A percentile compares a stretch with the other conserved stretches of the same genome.
Conservation (phyloP, 2,888 invertebrate genomes). For the Magallana nippona region DNA sequence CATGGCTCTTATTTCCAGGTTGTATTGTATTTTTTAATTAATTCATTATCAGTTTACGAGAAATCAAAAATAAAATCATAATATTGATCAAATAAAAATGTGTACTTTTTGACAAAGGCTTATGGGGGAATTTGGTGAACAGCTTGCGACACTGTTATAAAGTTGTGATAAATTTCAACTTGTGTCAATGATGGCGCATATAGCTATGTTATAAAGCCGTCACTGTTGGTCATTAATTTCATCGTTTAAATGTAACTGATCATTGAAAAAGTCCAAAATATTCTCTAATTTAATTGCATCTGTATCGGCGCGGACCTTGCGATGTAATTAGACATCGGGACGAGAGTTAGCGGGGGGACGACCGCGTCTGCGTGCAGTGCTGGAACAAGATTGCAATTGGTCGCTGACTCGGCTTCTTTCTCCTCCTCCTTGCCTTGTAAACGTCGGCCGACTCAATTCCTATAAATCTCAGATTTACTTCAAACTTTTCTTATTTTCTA, state of each 20-base stretch:
- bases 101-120: neutral
- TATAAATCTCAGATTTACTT: conserved; percentile 10
- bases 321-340: conserved; percentile 18
- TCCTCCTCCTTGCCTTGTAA: conserved; percentile 38
- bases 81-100: neutral
- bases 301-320: neutral
- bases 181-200: conserved; percentile 18
- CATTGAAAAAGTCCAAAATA: conserved; percentile 61
- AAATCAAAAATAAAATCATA: neutral
- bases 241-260: conserved; percentile 32
- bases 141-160: conserved; percentile 24
- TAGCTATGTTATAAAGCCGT: conserved; percentile 12
- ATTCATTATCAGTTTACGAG: neutral
- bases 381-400: conserved; percentile 45
- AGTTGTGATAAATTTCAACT: conserved; percentile 31
- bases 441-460: neutral
- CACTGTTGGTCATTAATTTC: conserved; percentile 15
- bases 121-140: neutral
- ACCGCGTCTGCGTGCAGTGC: conserved; percentile 36
- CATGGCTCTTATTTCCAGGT: neutral
- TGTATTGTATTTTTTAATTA: neutral
- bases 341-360: conserved; percentile 42
- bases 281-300: conserved; percentile 62
- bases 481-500: neutral
- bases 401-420: conserved; percentile 25